phyloP scores from a whole-genome alignment of 2,888 invertebrate genomes.

The Griposia aprilina region DNA sequence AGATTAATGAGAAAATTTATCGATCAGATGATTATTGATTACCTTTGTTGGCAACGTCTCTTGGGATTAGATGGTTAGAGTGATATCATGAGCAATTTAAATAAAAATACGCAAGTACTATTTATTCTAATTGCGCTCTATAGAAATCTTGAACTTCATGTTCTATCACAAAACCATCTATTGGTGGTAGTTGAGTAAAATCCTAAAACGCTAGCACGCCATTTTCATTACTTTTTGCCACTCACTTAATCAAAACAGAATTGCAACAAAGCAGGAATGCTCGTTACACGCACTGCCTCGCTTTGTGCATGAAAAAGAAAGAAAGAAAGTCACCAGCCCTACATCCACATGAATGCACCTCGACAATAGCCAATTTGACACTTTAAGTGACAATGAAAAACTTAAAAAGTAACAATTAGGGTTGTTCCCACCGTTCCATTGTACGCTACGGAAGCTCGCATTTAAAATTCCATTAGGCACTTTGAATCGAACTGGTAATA shows the following conservation, averaged over 20 bases:
- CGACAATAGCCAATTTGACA: conserved; percentile 89
- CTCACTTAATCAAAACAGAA: conserved; percentile 73
- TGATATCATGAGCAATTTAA: background rate
- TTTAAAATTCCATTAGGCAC: conserved; percentile 90
- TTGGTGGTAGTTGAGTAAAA: background rate
- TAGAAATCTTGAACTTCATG: background rate
- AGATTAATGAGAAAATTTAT: conserved; percentile 59
- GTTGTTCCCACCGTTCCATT: conserved; percentile 79
- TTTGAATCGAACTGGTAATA: conserved; percentile 75
- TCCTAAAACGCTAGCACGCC: conserved; percentile 33
- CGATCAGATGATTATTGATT: conserved; percentile 43
- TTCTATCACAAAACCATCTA: background rate
- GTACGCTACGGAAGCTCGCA: conserved; percentile 84
- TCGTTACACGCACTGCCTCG: conserved; percentile 69
- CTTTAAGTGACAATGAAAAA: conserved; percentile 83
- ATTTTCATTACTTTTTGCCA: conserved; percentile 59
- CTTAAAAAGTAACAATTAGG: conserved; percentile 80
- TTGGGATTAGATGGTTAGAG: conserved; percentile 5
- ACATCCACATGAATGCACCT: conserved; percentile 77
- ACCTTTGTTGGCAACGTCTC: conserved; percentile 12
- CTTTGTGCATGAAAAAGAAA: conserved; percentile 69
- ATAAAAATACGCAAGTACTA: background rate
- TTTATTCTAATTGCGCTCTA: background rate
- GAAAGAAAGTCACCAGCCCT: conserved; percentile 64
- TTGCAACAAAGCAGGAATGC: conserved; percentile 73